Base-by-base conservation (phyloP, 2,113 vertebrate genomes). In the Spea bombifrons region DNA sequence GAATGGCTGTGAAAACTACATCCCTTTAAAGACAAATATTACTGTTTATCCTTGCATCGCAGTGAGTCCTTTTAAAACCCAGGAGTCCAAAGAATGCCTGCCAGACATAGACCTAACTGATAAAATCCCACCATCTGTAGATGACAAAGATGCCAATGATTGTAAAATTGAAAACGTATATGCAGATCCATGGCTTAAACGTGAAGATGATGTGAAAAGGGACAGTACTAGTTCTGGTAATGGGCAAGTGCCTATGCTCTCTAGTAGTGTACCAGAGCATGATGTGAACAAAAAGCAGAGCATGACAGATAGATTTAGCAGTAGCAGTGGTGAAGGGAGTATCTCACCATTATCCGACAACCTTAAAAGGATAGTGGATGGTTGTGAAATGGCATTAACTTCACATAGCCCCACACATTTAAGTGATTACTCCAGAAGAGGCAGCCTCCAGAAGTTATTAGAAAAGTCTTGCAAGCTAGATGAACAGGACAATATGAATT, bases 131-230 rank as follows among this genome's bases (percentile, higher is more conserved):
- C 82, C 77, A 50, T 0, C 70, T 66, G 84, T 86, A 17, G 92
- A 93, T 0, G 30, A 69, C 74, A 94, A 90, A 80, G 88, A 90
- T 78, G 88, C 90, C 78, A 59, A 65, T 63, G 84, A 46, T 44
- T 82, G 85, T 17, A 90, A 90, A 70, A 86, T 88, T 45, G 92
- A 94, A 69, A 91, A 92, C 48, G 91, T 82, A 66, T 99, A 97
- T 84, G 95, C 96, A 79, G 96, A 99, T 84, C 97, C 97, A 52
- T 99, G 97, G 97, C 85, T 98, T 77, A 97, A 94, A 85, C 92
- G 95, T n/a, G 92, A 94, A 78, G 93, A 92, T 4, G 88, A 90
- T 61, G 80, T 83, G 0, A 87, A 85, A 78, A 86, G 71, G 7
- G 88, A 92, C 16, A 83, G 10, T 0, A 49, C 8, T 10, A 83